These are phyloP conservation scores for Catharus bicknelli DNA, from an alignment of 2,113 vertebrate genomes.

Conservation along the genomic window DNA sequence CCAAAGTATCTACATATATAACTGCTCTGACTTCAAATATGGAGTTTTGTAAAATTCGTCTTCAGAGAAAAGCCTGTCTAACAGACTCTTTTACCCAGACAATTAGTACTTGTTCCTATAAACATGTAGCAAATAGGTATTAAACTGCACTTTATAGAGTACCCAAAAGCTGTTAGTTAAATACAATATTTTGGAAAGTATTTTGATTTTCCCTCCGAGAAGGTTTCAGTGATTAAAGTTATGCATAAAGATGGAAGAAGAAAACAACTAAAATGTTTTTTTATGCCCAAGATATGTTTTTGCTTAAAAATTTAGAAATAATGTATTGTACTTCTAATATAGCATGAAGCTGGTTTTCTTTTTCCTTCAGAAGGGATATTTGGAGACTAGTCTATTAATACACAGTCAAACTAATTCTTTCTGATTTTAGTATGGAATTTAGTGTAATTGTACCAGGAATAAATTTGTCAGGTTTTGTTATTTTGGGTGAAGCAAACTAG, in stretches of 20 bases:
- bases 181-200: neutral
- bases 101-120: neutral
- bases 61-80: neutral
- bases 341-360: neutral
- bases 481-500: neutral
- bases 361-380: neutral
- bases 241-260: neutral
- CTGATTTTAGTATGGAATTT: neutral
- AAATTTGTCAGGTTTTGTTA: neutral
- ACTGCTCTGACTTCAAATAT: neutral
- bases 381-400: neutral
- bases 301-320: neutral
- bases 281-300: neutral
- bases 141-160: neutral
- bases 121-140: neutral
- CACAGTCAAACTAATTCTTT: neutral
- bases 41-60: neutral
- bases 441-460: neutral
- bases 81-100: neutral
- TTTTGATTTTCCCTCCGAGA: neutral
- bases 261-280: neutral
- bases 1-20: neutral
- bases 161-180: neutral
- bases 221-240: neutral
- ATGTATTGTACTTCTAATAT: neutral